These are phyloP conservation scores for Lutjanus erythropterus DNA, from an alignment of 2,113 vertebrate genomes.

Conservation along the genomic window DNA sequence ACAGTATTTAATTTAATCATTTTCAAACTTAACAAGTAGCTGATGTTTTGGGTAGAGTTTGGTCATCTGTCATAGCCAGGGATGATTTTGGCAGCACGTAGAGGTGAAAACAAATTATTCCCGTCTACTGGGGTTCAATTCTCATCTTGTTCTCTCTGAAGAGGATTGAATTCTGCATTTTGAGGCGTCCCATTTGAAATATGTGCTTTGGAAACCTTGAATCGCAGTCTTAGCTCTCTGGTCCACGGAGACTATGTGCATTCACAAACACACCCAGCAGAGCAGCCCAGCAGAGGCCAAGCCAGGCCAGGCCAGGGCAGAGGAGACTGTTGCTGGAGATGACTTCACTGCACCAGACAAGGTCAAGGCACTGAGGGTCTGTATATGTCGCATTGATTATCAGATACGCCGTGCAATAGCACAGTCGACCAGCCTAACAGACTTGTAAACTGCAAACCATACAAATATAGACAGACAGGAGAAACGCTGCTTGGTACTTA, in stretches of 20 bases:
- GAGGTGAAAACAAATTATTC: conserved; percentile 9
- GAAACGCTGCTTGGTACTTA: conserved; percentile 58
- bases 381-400: conserved; percentile 72
- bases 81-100: not conserved
- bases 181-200: not conserved
- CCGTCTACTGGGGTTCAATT: not conserved
- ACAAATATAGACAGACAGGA: conserved; percentile 60
- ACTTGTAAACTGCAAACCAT: conserved; percentile 37
- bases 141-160: not conserved
- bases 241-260: not conserved
- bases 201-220: not conserved
- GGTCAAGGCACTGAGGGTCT: conserved; percentile 57
- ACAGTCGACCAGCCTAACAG: conserved; percentile 30
- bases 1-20: no score
- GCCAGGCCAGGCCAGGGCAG: conserved; percentile 10
- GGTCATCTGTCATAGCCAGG: not conserved
- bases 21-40: no score
- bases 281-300: conserved; percentile 6
- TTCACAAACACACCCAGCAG: conserved; percentile 6
- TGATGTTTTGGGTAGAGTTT: not conserved
- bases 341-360: conserved; percentile 59
- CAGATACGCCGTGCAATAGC: conserved; percentile 37
- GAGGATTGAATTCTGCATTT: not conserved
- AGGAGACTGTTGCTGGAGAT: conserved; percentile 38
- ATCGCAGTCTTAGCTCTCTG: not conserved